These are phyloP conservation scores for Subanguina moxae DNA, from an alignment of 1,140 invertebrate genomes.

Conservation along the genomic window DNA sequence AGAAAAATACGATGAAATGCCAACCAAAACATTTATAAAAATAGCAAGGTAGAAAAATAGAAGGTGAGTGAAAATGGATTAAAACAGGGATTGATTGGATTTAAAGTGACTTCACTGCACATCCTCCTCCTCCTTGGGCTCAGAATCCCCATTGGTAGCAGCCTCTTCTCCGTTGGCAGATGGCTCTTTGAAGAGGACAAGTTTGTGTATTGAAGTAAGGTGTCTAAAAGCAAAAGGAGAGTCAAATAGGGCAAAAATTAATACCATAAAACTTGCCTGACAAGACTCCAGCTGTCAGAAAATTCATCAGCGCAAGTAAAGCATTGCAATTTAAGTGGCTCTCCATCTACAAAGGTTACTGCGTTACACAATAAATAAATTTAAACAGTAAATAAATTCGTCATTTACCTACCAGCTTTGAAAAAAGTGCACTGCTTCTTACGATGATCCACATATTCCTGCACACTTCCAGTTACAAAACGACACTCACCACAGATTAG, in stretches of 20 bases:
- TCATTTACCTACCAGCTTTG: constrained; percentile 16
- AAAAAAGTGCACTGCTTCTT: constrained; percentile 22
- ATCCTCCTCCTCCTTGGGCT: background rate
- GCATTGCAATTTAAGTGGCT: constrained; percentile 19
- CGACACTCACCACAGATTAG: constrained; percentile 31
- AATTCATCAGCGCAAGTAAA: constrained; percentile 30
- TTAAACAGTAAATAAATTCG: background rate
- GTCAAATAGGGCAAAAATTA: too few relatives aligned
- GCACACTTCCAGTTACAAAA: constrained; percentile 22
- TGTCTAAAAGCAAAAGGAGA: background rate
- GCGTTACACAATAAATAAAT: background rate
- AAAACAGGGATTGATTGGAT: background rate
- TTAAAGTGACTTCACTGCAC: background rate
- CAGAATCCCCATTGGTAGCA: background rate
- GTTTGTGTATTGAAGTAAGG: constrained; percentile 11
- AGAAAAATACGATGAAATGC: too few relatives aligned
- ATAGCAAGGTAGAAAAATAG: background rate
- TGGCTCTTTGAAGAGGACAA: constrained; percentile 6
- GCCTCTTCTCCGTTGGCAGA: background rate
- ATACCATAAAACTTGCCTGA: background rate
- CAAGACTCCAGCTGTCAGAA: constrained; percentile 15
- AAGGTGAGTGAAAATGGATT: background rate
- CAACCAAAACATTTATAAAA: background rate
- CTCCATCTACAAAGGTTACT: constrained; percentile 16
- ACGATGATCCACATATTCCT: constrained; percentile 27